Evolutionary conservation across 2,113 vertebrate genomes (phyloP), one percentile per base, ranked within the genome.

Genomic region (Eolophus roseicapilla): DNA sequence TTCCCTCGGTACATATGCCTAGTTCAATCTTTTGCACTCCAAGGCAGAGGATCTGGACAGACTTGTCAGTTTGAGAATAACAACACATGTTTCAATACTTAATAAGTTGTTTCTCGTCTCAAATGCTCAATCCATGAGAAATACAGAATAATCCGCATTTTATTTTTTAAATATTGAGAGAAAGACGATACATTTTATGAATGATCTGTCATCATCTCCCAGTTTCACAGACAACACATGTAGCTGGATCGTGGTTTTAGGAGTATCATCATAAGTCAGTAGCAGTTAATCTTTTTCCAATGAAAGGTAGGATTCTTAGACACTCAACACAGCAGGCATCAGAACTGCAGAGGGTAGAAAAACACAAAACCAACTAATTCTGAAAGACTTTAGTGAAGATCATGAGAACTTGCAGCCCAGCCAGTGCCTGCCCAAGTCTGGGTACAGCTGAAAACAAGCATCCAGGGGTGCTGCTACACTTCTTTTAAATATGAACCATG

Each of bases 91-190:
- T 79, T 90, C 82, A 73, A n/a, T 31, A 79, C 24, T 85, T 43
- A n/a, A 8, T 47, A 64, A 79, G 17, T 29, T 82, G 31, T 39
- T 82, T 82, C 52, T 90, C 52, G 6, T 80, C 63, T 69, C 75
- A 69, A 59, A 71, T 55, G 25, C 33, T 93, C 13, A 64, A 21
- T n/a, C 55, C 20, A 13, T 14, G 55, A n/a, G 55, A 59, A 59
- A 23, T 52, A 46, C 16, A 69, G 62, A 88, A 80, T 55, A 14
- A 3, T 49, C 67, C 60, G 19, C 6, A 9, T 31, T 90, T 82
- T 82, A 57, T 67, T 83, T 93, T 92, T 92, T 62, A 82, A 92
- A 80, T 70, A 90, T 18, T 62, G 78, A 93, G 52, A 65, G 44
- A 76, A 88, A 44, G 8, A 63, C 63, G 77, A 77, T 37, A 59